phyloP scores from a whole-genome alignment of 1,140 invertebrate species.

The Samia ricini region DNA sequence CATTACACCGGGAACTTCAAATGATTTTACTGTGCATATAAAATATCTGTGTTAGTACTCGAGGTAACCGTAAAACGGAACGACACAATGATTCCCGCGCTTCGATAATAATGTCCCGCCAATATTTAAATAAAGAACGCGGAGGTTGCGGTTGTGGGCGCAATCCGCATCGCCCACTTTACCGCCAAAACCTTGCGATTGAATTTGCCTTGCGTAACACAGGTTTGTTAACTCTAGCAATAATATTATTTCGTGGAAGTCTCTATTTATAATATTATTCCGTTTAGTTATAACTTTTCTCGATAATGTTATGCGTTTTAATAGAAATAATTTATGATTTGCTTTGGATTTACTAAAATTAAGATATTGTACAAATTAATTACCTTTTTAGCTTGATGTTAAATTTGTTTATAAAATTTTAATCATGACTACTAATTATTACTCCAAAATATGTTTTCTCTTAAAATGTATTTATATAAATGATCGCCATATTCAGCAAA shows the following conservation, averaged over 20 bases:
- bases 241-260: not conserved
- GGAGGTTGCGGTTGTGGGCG: conserved; percentile 25
- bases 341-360: too few relatives aligned
- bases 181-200: conserved; percentile 11
- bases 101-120: not conserved
- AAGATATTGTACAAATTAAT: too few relatives aligned
- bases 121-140: conserved; percentile 17
- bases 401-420: too few relatives aligned
- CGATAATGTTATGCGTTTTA: too few relatives aligned
- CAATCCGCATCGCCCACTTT: conserved; percentile 19
- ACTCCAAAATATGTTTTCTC: too few relatives aligned
- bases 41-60: conserved; percentile 33
- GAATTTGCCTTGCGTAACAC: conserved; percentile 10
- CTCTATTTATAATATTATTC: not conserved
- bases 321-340: too few relatives aligned
- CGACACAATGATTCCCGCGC: conserved; percentile 30
- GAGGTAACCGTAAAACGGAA: conserved; percentile 32
- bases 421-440: too few relatives aligned
- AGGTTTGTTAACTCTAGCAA: not conserved
- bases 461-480: too few relatives aligned
- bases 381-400: too few relatives aligned
- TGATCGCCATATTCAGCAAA: too few relatives aligned
- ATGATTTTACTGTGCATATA: conserved; percentile 26
- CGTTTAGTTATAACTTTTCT: not conserved
- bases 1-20: conserved; percentile 19